Evolutionary conservation across 2,888 invertebrate genomes (phyloP), one percentile per base, ranked within the genome.

Genomic region (Dolichopus griseipennis): DNA sequence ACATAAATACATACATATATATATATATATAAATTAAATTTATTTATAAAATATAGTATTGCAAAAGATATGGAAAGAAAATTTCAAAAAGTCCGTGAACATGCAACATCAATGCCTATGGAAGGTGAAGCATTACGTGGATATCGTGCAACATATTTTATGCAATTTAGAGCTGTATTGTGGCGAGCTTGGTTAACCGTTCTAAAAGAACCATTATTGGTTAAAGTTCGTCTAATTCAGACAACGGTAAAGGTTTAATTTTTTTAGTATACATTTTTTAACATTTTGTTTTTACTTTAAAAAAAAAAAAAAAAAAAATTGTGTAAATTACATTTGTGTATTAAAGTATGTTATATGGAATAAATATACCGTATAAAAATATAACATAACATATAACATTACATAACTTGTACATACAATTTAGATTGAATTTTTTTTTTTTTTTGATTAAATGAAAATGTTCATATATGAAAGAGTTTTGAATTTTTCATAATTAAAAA

Each of bases 141-240:
- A 75, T 92, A 95, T 84, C 90, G 92, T 81, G 93, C 93, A 1
- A 87, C 89, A 0, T 96, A 95, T 92, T 88, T 87, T 69, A 88
- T 89, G 68, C 97, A 98, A 83, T 93, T 97, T 79, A 81, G 88
- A 0, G 94, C 93, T 0, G 90, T 98, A 0, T 82, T 96, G 10
- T 94, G 95, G 93, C 84, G 97, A 66, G 93, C 95, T 15, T 93
- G 93, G 90, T 83, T 95, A 43, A 91, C 92, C 62, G 90, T 92
- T 61, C 86, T 93, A 67, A 92, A 97, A 77, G 96, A 97, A 76
- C 96, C 96, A 0, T 86, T 94, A 78, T 85, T 97, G 33, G 89
- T 97, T 70, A 90, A 90, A 88, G 93, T 96, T 72, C 86, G 95
- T 72, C 82, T 95, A 71, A 79, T 93, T 43, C 96, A 97, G 82